These are phyloP conservation scores for Upupa epops DNA, from an alignment of 2,113 vertebrate genomes.

Conservation along the genomic window DNA sequence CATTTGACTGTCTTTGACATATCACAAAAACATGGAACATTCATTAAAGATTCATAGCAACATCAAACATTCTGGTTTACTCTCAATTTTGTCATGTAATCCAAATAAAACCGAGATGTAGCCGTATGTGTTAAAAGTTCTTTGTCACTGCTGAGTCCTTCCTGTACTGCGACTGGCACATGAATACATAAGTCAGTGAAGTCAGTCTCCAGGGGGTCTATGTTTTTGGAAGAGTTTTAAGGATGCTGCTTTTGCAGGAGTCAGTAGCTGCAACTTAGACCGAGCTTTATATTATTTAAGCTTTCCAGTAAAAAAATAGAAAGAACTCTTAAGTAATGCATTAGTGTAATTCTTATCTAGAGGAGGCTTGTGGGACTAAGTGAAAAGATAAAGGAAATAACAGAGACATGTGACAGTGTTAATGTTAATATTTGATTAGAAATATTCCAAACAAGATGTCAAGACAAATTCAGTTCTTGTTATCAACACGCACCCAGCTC, in stretches of 20 bases:
- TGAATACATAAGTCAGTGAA: not conserved
- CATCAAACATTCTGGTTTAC: slow-evolving; percentile 54
- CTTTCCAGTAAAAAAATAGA: not conserved
- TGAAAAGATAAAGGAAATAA: slow-evolving; percentile 58
- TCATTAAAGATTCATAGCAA: slow-evolving; percentile 63
- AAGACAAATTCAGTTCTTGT: slow-evolving; percentile 54
- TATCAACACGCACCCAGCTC: not conserved
- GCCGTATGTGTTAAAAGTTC: not conserved
- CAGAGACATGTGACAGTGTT: not conserved
- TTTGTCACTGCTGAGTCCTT: slow-evolving; percentile 40
- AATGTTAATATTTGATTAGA: slow-evolving; percentile 70
- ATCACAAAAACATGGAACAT: not conserved
- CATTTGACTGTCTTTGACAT: slow-evolving; percentile 9
- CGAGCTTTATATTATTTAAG: slow-evolving; percentile 38
- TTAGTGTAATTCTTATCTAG: slow-evolving; percentile 42
- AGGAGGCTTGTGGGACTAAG: slow-evolving; percentile 28
- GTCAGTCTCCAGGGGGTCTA: not conserved
- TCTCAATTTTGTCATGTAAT: slow-evolving; percentile 62
- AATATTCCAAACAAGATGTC: slow-evolving; percentile 63
- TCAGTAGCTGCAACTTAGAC: not conserved
- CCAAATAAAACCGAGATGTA: slow-evolving; percentile 47
- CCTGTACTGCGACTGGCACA: not conserved
- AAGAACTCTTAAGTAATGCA: slow-evolving; percentile 32
- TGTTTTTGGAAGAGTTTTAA: not conserved
- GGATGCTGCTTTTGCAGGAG: not conserved